Conservation (phyloP, 1,140 invertebrate genomes). For the Atopsyche davidsoni region DNA sequence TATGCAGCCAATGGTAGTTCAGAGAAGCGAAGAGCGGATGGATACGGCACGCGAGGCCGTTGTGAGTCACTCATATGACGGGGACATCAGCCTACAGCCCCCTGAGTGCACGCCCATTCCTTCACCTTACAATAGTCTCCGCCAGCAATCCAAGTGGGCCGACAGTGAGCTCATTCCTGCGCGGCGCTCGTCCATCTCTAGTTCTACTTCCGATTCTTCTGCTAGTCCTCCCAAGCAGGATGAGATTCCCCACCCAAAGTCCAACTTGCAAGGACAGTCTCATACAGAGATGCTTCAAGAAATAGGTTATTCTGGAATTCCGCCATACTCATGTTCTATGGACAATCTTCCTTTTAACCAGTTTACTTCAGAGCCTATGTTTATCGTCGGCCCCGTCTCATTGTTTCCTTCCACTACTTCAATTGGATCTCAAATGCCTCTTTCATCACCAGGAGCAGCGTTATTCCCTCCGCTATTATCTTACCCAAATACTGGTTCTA, state of each 20-base stretch:
- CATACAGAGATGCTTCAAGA: constrained; percentile 39
- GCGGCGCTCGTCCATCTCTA: constrained; percentile 61
- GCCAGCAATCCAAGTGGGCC: constrained; percentile 62
- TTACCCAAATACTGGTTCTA: constrained; percentile 49
- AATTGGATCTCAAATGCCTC: constrained; percentile 54
- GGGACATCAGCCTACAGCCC: constrained; percentile 45
- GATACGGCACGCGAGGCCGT: not conserved
- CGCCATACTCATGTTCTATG: constrained; percentile 41
- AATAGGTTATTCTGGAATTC: constrained; percentile 44
- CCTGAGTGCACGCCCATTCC: constrained; percentile 56
- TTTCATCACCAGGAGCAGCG: constrained; percentile 55
- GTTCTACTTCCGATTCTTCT: constrained; percentile 56
- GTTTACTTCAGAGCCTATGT: constrained; percentile 48
- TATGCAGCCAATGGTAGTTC: constrained; percentile 1
- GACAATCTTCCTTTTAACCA: constrained; percentile 48
- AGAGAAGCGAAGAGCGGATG: not conserved
- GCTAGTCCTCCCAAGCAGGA: constrained; percentile 45
- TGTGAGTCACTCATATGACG: constrained; percentile 35
- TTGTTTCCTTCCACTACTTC: constrained; percentile 53
- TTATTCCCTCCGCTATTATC: constrained; percentile 57
- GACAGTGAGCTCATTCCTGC: constrained; percentile 64
- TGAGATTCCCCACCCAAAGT: constrained; percentile 35
- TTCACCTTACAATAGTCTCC: constrained; percentile 59
- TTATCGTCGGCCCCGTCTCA: constrained; percentile 53
- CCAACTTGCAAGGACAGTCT: constrained; percentile 35